Conservation (phyloP, 2,888 invertebrate genomes). For the Heliconius ismenius region DNA sequence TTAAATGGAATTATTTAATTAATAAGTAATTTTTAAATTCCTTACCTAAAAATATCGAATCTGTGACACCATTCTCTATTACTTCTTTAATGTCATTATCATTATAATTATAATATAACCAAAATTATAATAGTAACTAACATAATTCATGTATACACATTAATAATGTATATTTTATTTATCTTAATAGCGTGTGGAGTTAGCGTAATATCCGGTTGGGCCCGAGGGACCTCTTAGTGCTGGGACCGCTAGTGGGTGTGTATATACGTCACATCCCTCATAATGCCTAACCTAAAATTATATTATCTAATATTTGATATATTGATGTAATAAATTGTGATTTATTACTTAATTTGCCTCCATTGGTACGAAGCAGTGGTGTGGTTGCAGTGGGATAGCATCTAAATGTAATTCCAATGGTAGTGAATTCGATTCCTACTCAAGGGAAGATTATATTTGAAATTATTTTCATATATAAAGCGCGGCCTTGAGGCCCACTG, state of each 20-base stretch:
- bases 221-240: conserved; percentile 22
- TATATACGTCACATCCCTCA: conserved; percentile 7
- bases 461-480: too few relatives aligned
- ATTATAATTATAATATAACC: neutral
- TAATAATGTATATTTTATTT: conserved; percentile 21
- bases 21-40: neutral
- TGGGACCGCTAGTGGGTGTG: conserved; percentile 12
- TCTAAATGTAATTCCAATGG: too few relatives aligned
- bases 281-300: conserved; percentile 15
- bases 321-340: conserved; percentile 6
- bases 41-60: too few relatives aligned
- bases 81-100: neutral
- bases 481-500: too few relatives aligned
- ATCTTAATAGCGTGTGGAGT: conserved; percentile 10
- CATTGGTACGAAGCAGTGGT: neutral
- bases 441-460: too few relatives aligned
- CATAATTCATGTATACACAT: conserved; percentile 3
- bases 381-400: too few relatives aligned
- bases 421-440: too few relatives aligned
- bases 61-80: neutral
- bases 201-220: conserved; percentile 24
- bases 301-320: neutral
- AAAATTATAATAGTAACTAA: conserved; percentile 3
- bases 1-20: neutral
- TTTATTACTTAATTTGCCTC: neutral